Percentiles rank a stretch among this genome's conserved stretches.
phyloP scores from a whole-genome alignment of 2,797 vertebrate genomes.

The Dicrostonyx torquatus region DNA sequence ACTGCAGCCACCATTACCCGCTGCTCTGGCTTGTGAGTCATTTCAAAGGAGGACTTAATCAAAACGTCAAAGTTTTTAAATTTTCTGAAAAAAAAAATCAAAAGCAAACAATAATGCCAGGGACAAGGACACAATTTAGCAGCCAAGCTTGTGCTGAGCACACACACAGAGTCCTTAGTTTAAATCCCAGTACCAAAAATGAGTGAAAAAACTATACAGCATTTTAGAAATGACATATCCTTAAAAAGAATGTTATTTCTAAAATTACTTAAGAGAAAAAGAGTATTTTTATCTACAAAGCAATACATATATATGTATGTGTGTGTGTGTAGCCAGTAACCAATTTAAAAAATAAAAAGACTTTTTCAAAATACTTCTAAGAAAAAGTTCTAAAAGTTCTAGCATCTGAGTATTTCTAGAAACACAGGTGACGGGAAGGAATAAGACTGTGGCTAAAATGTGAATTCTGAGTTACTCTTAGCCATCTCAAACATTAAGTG shows the following conservation, averaged over 20 bases:
- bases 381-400: constrained; percentile 46
- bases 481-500: background rate
- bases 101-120: background rate
- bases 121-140: no score
- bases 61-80: constrained; percentile 55
- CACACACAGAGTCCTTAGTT: background rate
- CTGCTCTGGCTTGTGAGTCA: constrained; percentile 58
- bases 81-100: background rate
- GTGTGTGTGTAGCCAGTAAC: background rate
- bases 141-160: rapidly evolving
- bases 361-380: constrained; percentile 26
- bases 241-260: constrained; percentile 24
- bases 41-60: constrained; percentile 56
- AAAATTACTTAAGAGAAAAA: constrained; percentile 41
- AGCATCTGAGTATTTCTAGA: constrained; percentile 35
- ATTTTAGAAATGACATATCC: constrained; percentile 41
- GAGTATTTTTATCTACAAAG: constrained; percentile 25
- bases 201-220: background rate
- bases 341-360: constrained; percentile 32
- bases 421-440: background rate
- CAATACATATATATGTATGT: background rate
- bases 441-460: background rate
- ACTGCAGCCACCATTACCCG: constrained; percentile 4
- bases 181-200: background rate
- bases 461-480: background rate